A percentile compares a stretch with the other conserved stretches of the same genome.
Conservation (phyloP, 2,888 invertebrate genomes). For the Drosophila mimica region DNA sequence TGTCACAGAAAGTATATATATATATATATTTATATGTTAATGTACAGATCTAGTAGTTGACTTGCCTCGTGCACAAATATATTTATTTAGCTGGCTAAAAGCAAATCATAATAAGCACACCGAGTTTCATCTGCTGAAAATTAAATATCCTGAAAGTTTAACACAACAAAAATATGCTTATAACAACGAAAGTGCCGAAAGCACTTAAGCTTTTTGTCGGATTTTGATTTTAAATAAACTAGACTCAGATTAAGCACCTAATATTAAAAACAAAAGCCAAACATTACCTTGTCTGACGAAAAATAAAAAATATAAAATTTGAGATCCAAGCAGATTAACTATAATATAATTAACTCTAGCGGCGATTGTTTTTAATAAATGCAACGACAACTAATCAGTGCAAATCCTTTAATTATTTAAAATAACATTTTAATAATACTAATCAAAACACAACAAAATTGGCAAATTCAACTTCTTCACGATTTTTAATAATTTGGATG, state of each 20-base stretch:
- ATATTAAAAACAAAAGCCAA: background rate
- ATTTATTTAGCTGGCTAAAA: slow-evolving; percentile 45
- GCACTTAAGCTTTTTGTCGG: background rate
- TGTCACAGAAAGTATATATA: background rate
- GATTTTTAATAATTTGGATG: background rate
- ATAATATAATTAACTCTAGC: background rate
- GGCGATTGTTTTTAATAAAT: background rate
- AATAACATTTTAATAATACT: too few relatives aligned
- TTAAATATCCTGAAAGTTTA: background rate
- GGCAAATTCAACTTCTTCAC: background rate
- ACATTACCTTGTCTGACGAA: background rate
- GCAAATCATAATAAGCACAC: background rate
- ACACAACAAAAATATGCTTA: background rate
- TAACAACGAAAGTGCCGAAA: background rate
- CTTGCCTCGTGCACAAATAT: slow-evolving; percentile 51
- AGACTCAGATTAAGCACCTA: background rate
- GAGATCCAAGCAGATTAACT: background rate
- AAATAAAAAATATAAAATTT: background rate
- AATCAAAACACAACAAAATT: background rate
- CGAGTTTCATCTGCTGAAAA: background rate
- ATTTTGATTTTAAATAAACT: background rate
- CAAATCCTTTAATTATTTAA: too few relatives aligned
- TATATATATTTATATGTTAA: slow-evolving; percentile 7
- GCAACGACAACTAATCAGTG: background rate
- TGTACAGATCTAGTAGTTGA: slow-evolving; percentile 35